Base-by-base conservation (phyloP, 2,797 vertebrate genomes). In the Hyperoplus immaculatus region DNA sequence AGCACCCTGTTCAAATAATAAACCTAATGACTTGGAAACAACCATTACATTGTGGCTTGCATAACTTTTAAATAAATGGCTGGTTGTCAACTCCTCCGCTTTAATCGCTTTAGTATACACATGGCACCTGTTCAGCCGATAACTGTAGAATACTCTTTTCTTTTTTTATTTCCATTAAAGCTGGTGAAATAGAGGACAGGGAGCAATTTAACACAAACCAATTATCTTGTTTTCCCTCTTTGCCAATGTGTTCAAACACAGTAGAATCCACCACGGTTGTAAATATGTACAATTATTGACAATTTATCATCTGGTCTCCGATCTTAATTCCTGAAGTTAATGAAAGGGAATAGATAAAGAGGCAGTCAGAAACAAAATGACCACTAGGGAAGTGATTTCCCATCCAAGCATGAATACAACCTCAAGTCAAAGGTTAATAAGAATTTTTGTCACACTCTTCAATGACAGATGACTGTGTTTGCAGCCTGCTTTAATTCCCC, bases 1-100 rank as follows among this genome's bases (percentile, higher is more conserved):
- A 81, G 56, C 46, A 57, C 49, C 50, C 78, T 42, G 62, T 88
- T 85, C 65, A 77, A 86, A 87, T 70, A 64, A 39, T 47, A 71
- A 80, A 72, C 50, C 36, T 69, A 88, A 84, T 82, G 69, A 86
- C 64, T 77, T 66, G 36, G 80, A 89, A 85, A 83, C 78, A 85
- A 73, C 74, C 64, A 85, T 79, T 70, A 53, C 61, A 64, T 66
- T 79, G 45, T 67, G 72, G 68, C 66, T 83, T 67, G 77, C 59
- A 43, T 78, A 72, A 74, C 71, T 75, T 81, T 13, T 46, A 50
- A 46, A 50, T 62, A 84, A 88, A 87, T 80, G 39, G 80, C 74
- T 70, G 60, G 73, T 78, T 88, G 80, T 87, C 82, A 83, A 18
- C 55, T 71, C 43, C 9, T 65, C 76, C 16, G 49, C 72, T 66